Percentiles rank a stretch among this genome's conserved stretches.
phyloP scores from a whole-genome alignment of 2,797 vertebrate species.

The Micromesistius poutassou region DNA sequence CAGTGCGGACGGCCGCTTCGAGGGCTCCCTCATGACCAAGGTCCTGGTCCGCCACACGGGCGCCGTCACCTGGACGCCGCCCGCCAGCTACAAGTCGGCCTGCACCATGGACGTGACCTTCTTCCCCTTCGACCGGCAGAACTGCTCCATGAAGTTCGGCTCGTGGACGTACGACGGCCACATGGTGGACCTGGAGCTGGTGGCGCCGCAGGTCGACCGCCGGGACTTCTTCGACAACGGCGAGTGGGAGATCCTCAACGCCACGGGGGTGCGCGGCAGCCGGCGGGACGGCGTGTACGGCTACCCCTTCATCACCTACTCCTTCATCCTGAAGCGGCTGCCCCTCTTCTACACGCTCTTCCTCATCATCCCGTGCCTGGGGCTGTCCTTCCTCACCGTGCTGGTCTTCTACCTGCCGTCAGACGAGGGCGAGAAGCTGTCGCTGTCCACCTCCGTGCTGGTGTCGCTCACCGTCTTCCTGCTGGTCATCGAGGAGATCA shows the following conservation, averaged over 20 bases:
- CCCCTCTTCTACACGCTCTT: conserved; percentile 96
- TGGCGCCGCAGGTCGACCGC: conserved; percentile 87
- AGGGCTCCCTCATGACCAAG: conserved; percentile 96
- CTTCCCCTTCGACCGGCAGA: conserved; percentile 96
- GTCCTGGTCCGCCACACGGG: conserved; percentile 86
- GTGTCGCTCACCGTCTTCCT: conserved; percentile 98
- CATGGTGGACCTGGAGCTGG: conserved; percentile 91
- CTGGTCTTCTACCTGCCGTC: conserved; percentile 96
- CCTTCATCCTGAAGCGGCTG: conserved; percentile 90
- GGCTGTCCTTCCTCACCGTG: conserved; percentile 91
- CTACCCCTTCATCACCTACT: conserved; percentile 90
- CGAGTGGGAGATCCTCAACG: conserved; percentile 94
- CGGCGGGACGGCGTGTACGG: conserved; percentile 81
- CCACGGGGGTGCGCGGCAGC: conserved; percentile 84
- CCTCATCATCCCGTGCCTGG: conserved; percentile 92
- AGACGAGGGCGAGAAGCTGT: conserved; percentile 96
- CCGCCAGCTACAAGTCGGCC: conserved; percentile 94
- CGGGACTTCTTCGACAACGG: conserved; percentile 97
- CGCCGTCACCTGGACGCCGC: conserved; percentile 87
- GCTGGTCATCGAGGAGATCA: conserved; percentile 96
- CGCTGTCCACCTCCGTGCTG: conserved; percentile 91
- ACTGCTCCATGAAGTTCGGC: conserved; percentile 98
- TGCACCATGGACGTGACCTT: conserved; percentile 97
- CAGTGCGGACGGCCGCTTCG: conserved; percentile 93
- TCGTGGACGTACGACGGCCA: conserved; percentile 95